A percentile compares a stretch with the other conserved stretches of the same genome.
phyloP scores from a whole-genome alignment of 2,113 vertebrate species.

The Corythoichthys intestinalis region DNA sequence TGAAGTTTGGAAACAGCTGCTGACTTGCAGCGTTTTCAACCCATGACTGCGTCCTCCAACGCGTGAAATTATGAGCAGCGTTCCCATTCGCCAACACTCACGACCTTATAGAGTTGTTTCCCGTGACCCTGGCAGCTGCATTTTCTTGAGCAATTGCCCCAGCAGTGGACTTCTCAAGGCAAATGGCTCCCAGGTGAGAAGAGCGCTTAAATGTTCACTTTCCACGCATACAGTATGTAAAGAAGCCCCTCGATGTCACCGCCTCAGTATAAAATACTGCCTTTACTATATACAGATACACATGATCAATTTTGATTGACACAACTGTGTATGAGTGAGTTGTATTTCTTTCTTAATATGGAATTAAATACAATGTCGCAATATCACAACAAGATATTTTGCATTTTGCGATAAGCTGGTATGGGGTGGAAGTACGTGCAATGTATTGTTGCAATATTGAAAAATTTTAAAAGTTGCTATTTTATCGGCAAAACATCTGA shows the following conservation, averaged over 20 bases:
- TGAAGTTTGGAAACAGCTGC: background rate
- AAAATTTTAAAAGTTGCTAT: too few species aligned
- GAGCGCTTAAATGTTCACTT: background rate
- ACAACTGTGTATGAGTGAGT: background rate
- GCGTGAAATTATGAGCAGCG: background rate
- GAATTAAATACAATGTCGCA: background rate
- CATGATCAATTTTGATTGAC: background rate
- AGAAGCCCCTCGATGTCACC: background rate
- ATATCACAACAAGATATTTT: too few species aligned
- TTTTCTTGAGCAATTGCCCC: constrained; percentile 1
- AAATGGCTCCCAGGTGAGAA: constrained; percentile 2
- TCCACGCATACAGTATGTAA: background rate
- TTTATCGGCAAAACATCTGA: too few species aligned
- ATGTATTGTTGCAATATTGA: too few species aligned
- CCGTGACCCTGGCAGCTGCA: constrained; percentile 7
- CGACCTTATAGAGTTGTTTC: background rate
- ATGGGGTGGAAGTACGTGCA: too few species aligned
- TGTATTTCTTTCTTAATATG: too few species aligned
- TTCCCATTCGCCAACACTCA: background rate
- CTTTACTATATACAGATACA: background rate
- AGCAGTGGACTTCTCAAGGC: background rate
- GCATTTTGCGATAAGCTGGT: too few species aligned
- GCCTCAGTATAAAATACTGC: background rate
- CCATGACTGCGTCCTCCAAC: background rate
- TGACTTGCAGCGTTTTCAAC: background rate